Evolutionary conservation across 2,113 vertebrate genomes (phyloP).

Genomic region (Callaeas wilsoni): DNA sequence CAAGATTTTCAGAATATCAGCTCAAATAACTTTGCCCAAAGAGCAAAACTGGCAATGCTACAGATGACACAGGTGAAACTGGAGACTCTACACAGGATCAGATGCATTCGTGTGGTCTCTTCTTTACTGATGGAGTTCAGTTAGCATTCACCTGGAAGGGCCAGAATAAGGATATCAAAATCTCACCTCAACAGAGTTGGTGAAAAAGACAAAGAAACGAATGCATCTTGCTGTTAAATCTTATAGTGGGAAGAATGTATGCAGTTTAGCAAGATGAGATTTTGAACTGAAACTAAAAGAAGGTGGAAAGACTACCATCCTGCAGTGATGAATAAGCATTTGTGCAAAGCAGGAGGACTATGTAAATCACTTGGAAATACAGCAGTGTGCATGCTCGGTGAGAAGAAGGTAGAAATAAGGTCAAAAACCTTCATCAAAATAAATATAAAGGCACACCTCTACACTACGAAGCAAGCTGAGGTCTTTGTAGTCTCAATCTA

Average conservation of each 20-base stretch:
- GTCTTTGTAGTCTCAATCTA: neutral
- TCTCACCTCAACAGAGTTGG: neutral
- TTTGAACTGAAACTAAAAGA: neutral
- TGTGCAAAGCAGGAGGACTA: neutral
- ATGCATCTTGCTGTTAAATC: neutral
- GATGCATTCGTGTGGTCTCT: neutral
- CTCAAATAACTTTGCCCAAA: neutral
- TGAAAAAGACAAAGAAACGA: neutral
- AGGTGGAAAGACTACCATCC: neutral
- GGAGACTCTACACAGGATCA: neutral
- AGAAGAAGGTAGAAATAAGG: neutral
- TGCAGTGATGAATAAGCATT: neutral
- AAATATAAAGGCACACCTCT: neutral
- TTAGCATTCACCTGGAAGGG: neutral
- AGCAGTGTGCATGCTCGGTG: neutral
- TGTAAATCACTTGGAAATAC: neutral
- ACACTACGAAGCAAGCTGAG: neutral
- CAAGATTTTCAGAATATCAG: neutral
- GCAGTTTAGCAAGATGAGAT: neutral
- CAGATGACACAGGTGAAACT: neutral
- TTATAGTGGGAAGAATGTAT: neutral
- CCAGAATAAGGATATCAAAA: neutral
- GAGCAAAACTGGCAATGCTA: neutral
- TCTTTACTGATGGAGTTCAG: neutral
- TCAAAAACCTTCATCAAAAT: neutral